Percentiles rank a stretch among this genome's conserved stretches.
Conservation (phyloP, 2,888 invertebrate species). For the Apomyelois bistriatella region DNA sequence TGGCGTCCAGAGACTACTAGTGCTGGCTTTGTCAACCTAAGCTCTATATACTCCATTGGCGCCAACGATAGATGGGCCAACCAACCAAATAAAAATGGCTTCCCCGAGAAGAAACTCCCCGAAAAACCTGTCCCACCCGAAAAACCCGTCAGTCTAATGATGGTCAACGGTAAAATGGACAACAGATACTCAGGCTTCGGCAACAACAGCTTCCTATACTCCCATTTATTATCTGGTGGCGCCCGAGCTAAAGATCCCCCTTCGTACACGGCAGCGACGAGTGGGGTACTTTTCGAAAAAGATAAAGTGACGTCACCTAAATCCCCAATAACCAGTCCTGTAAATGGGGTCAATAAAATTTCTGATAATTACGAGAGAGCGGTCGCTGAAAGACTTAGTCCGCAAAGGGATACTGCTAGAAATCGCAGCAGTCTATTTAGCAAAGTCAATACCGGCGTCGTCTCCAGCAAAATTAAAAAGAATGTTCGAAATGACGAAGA, state of each 20-base stretch:
- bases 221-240: constrained; percentile 57
- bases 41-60: constrained; percentile 69
- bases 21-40: constrained; percentile 65
- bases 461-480: constrained; percentile 57
- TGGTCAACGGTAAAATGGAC: constrained; percentile 72
- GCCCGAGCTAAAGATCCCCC: constrained; percentile 64
- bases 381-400: constrained; percentile 64
- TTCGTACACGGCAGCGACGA: constrained; percentile 60
- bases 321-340: constrained; percentile 58
- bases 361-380: constrained; percentile 74
- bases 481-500: constrained; percentile 56
- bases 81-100: constrained; percentile 43
- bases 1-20: constrained; percentile 31
- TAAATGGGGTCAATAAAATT: constrained; percentile 70
- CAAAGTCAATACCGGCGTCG: constrained; percentile 68
- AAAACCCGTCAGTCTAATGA: constrained; percentile 71
- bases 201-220: constrained; percentile 73
- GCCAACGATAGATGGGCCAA: constrained; percentile 48
- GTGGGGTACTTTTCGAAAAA: constrained; percentile 51
- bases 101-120: constrained; percentile 50
- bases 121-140: constrained; percentile 73
- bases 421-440: constrained; percentile 66
- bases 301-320: constrained; percentile 47
- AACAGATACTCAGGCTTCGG: constrained; percentile 60
- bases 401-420: constrained; percentile 55